Evolutionary conservation across 2,888 invertebrate species (phyloP), one percentile per base, ranked within the genome.

Genomic region (Amorpha juglandis): DNA sequence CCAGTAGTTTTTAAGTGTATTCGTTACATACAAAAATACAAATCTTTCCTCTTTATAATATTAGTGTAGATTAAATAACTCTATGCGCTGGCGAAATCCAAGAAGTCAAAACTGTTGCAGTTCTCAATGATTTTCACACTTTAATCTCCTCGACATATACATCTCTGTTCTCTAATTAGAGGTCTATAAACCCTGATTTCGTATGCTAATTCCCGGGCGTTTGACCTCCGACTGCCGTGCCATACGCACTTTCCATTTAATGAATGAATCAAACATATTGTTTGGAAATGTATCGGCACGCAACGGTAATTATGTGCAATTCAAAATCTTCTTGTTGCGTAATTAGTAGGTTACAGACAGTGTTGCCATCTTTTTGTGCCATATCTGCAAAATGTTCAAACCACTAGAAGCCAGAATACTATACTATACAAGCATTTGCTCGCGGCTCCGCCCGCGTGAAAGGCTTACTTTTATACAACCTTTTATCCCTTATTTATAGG

Each of bases 131-230:
- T 0, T n/a, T 58, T 42, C 19, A 58, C 58, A 19, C 38, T 72
- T 71, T 69, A 72, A 68, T 70, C 71, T 53, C 45, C n/a, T 12
- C 45, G 11, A 21, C 16, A 6, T 53, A 14, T 33, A 19, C 42
- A 70, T 71, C 74, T 75, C 74, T 75, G 76, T 77, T 79, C 78
- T 78, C 78, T 86, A 88, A 89, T 89, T 83, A 77, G 77, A 79
- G 74, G 75, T 69, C 69, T 71, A 73, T 74, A 78, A 77, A 69
- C 75, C 73, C 80, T 80, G 78, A 88, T 88, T 86, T 83, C 76
- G 75, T 84, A 89, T 88, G 90, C 80, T 81, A 88, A 89, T 89
- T 74, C 65, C 76, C 80, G 81, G 80, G 78, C 86, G 82, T 76
- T 71, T 76, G 73, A 45, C 64, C 63, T 48, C 52, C 45, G 42